A percentile compares a stretch with the other conserved stretches of the same genome.
Conservation (phyloP, 2,113 vertebrate species). For the Morone chrysops region DNA sequence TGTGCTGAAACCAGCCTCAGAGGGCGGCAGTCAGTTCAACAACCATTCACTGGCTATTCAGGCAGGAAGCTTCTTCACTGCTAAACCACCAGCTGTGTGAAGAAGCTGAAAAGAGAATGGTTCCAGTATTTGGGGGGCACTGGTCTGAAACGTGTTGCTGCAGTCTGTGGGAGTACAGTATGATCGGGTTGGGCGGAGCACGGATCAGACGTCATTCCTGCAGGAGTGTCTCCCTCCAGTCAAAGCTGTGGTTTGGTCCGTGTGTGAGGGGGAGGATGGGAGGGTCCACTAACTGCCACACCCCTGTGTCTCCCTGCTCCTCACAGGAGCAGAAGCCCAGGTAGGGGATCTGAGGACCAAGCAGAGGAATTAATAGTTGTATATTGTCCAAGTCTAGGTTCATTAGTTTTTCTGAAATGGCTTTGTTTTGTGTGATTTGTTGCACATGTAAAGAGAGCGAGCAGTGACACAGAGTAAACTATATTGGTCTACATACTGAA, state of each 20-base stretch:
- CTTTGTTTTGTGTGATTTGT: too few species aligned
- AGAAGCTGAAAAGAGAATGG: not conserved
- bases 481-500: too few species aligned
- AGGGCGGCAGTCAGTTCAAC: not conserved
- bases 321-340: slow-evolving; percentile 95
- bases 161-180: not conserved
- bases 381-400: too few species aligned
- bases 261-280: slow-evolving; percentile 97
- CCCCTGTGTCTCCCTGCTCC: slow-evolving; percentile 92
- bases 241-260: slow-evolving; percentile 95
- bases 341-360: slow-evolving; percentile 90
- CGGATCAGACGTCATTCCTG: slow-evolving; percentile 83
- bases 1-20: not conserved
- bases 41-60: not conserved
- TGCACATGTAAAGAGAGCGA: too few species aligned
- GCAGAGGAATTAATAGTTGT: not conserved
- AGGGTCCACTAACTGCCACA: slow-evolving; percentile 96
- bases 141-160: not conserved
- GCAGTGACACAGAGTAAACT: too few species aligned
- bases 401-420: not conserved
- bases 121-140: not conserved
- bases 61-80: not conserved
- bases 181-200: not conserved
- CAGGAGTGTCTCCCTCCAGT: slow-evolving; percentile 95
- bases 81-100: not conserved